Evolutionary conservation across 2,797 vertebrate species (phyloP).

Genomic region (Rhinella marina): DNA sequence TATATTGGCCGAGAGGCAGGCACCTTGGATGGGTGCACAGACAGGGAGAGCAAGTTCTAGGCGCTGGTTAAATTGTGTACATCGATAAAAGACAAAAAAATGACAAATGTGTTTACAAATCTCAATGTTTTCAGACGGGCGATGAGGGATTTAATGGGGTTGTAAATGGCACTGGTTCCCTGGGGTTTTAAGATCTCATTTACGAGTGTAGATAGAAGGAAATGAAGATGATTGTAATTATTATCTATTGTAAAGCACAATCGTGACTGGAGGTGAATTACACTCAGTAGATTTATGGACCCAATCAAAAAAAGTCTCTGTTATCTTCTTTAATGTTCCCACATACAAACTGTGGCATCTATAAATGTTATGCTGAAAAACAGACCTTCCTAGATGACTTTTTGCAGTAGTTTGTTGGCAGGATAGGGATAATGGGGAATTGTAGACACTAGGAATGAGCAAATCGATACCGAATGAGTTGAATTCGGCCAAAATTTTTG

Average conservation of each 20-base stretch:
- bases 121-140: background rate
- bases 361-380: slow-evolving; percentile 12
- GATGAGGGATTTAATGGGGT: slow-evolving; percentile 45
- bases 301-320: slow-evolving; percentile 6
- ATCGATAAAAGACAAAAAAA: slow-evolving; percentile 42
- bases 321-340: background rate
- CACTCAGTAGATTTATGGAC: slow-evolving; percentile 25
- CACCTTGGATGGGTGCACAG: background rate
- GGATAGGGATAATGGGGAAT: background rate
- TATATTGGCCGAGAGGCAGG: slow-evolving; percentile 17
- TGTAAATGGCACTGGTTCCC: slow-evolving; percentile 33
- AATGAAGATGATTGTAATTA: slow-evolving; percentile 40
- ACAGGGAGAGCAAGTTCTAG: slow-evolving; percentile 31
- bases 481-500: too few species aligned
- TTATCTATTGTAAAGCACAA: slow-evolving; percentile 41
- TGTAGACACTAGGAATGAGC: too few species aligned
- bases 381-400: background rate
- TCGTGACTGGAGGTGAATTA: slow-evolving; percentile 30
- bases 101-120: slow-evolving; percentile 49
- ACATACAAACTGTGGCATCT: background rate
- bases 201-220: slow-evolving; percentile 33
- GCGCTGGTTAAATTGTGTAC: background rate
- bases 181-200: slow-evolving; percentile 33
- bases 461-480: too few species aligned
- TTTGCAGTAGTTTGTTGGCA: background rate